Base-by-base conservation (phyloP, 2,888 invertebrate genomes). In the Cynaeus angustus region DNA sequence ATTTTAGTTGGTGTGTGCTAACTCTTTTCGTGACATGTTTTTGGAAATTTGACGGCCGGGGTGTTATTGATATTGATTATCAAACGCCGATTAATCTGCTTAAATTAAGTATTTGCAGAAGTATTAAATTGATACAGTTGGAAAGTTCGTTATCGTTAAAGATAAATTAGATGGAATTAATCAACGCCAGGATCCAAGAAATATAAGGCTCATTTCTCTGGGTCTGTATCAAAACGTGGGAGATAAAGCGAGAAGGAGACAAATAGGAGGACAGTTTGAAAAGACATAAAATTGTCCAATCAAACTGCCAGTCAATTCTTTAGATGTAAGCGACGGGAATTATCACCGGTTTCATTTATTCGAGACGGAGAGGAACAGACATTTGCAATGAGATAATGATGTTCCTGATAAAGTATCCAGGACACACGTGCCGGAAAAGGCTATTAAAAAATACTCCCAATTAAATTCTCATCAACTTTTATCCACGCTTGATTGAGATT, bases 261-360 rank as follows among this genome's bases (percentile, higher is more conserved):
- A 52, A 59, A 67, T 59, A 33, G 58, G 21, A 16, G 48, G 33
- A 37, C 38, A 41, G 12, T 59, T 67, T 59, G 68, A 59, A 62
- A 53, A 68, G 61, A 61, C 62, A 62, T 62, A 61, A 68, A 68
- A 56, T 64, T 64, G 68, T 68, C 56, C 64, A 68, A 68, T 68
- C 68, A 68, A 68, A 64, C 45, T 48, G 62, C 37, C 68, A 64
- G 48, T 68, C 62, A 62, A 62, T 68, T 62, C 8, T 21, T 16
- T 52, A 9, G 38, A 61, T 61, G 30, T 61, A 45, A 61, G 48
- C 33, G 12, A 12, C n/a, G 37, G 14, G 46, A 46, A 61, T 61
- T 61, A 48, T 46, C 61, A 28, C 48, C n/a, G 33, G 16, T 10
- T 9, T 37, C 10, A 41, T 41, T 41, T 12, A 41, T 9, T 9